Evolutionary conservation across 1,140 invertebrate genomes (phyloP), one percentile per base, ranked within the genome.

Genomic region (Bombus polaris): DNA sequence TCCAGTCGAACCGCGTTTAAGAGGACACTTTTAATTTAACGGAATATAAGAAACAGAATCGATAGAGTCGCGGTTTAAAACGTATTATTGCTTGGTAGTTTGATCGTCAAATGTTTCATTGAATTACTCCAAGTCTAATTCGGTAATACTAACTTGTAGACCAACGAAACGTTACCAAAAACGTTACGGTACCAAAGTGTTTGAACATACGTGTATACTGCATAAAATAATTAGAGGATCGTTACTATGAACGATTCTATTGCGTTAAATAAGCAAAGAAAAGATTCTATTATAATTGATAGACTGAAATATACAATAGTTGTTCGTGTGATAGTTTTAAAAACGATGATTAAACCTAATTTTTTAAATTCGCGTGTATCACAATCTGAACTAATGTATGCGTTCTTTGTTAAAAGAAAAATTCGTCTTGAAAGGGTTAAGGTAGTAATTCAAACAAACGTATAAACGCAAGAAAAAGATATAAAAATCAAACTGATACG

Each of bases 41-140:
- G 5, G 47, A 53, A 18, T 18, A 53, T 53, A 53, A 53, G n/a
- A 9, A 39, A 39, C 35, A 39, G 10, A 70, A 9, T 3, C 22
- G 37, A 39, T 39, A 25, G 25, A 70, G 37, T 39, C 68, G 35
- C 68, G 68, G 35, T 18, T 68, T 8, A 15, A 68, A 35, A 18
- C 8, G 32, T 9, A 9, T 12, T 5, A 70, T 70, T 12, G 18
- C 0, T 28, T 13, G 10, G 9, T 28, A 22, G 22, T 13, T 39
- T 28, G 22, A 39, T 44, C 25, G 39, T 42, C 12, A 18, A 72
- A 42, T 9, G 37, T 39, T n/a, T 72, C 32, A 62, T 37, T 59
- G 80, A 62, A 83, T 92, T 91, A 92, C 91, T 92, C 91, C 91
- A 92, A 92, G 91, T 88, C 90, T 88, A 88, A 92, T 89, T 91